Percentiles rank a stretch among this genome's conserved stretches.
phyloP scores from a whole-genome alignment of 2,113 vertebrate species.

The Lipotes vexillifer region DNA sequence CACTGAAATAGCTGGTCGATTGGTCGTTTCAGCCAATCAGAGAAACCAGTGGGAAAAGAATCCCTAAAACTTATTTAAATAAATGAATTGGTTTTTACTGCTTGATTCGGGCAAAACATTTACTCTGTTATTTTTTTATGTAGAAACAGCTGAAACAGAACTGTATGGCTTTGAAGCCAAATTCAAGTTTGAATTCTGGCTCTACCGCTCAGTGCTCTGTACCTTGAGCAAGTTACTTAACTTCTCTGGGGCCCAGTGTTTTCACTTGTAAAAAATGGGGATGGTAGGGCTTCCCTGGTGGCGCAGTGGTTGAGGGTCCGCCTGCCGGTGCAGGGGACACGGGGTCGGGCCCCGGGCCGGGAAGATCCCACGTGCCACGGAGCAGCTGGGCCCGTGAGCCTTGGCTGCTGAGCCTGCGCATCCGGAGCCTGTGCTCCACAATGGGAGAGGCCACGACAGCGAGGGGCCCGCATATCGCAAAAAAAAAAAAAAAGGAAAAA shows the following conservation, averaged over 20 bases:
- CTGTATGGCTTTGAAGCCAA: background rate
- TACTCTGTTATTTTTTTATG: background rate
- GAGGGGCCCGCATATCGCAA: no score
- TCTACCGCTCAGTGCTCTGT: background rate
- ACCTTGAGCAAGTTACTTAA: background rate
- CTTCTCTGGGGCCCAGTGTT: background rate
- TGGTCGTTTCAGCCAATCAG: background rate
- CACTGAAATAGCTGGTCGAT: background rate
- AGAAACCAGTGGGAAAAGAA: background rate
- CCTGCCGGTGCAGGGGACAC: no score
- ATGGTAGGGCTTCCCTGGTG: no score
- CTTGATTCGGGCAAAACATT: background rate
- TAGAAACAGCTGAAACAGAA: background rate
- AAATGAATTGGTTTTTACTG: background rate
- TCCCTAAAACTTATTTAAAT: background rate
- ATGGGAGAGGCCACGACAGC: no score
- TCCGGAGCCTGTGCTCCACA: no score
- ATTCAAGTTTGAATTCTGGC: background rate
- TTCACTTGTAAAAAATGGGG: background rate
- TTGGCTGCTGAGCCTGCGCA: no score
- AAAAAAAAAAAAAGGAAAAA: no score
- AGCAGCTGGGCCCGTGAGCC: no score
- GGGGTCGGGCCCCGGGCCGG: no score
- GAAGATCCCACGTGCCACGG: no score
- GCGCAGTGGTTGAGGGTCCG: no score